Percentiles rank a stretch among this genome's conserved stretches.
These are phyloP conservation scores for Cathartes aura DNA, from an alignment of 2,113 vertebrate genomes.

Conservation along the genomic window DNA sequence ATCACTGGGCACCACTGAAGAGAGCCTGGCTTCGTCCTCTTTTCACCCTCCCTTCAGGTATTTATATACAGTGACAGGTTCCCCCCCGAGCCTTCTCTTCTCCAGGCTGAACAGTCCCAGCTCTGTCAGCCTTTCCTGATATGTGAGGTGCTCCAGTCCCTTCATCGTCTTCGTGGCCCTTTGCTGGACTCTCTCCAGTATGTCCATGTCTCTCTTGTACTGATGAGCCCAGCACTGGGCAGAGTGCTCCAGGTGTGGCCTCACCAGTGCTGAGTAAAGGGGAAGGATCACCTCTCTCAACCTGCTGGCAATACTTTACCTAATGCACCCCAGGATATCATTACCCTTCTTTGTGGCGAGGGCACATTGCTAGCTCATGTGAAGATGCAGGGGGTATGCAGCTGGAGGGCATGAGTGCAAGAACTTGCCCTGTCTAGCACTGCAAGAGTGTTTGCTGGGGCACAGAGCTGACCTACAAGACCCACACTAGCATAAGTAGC, in stretches of 20 bases:
- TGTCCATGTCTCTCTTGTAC: background rate
- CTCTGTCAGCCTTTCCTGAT: background rate
- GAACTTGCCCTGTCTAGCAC: background rate
- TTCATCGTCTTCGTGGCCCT: background rate
- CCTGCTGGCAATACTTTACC: background rate
- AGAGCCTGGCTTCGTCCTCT: background rate
- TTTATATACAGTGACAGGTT: background rate
- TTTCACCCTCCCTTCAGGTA: background rate
- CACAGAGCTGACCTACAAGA: background rate
- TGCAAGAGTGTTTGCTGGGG: background rate
- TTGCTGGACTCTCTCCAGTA: background rate
- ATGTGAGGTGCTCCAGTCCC: background rate
- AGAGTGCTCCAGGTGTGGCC: background rate
- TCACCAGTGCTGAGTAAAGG: background rate
- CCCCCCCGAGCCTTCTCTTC: background rate
- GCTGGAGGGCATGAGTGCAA: background rate
- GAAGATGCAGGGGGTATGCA: background rate
- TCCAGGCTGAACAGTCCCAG: background rate
- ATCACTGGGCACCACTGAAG: background rate
- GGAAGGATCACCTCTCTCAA: background rate
- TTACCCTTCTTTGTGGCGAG: background rate
- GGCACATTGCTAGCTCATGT: fast-evolving
- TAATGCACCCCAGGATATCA: fast-evolving
- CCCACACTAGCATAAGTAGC: background rate
- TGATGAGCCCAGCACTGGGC: background rate